Conservation (phyloP, 1,140 invertebrate species). For the Rhynchophorus ferrugineus region DNA sequence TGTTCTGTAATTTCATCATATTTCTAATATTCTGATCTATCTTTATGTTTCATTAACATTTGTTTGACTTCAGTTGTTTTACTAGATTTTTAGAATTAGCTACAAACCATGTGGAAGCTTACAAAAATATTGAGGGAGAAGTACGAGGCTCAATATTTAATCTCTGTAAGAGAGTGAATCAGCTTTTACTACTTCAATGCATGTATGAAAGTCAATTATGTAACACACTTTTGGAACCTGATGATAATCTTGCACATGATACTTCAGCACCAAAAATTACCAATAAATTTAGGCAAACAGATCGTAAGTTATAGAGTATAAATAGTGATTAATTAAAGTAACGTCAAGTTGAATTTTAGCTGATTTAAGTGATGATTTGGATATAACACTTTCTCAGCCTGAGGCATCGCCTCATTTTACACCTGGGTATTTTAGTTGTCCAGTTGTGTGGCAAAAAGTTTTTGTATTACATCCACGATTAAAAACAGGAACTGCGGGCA, state of each 20-base stretch:
- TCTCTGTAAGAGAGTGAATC: slow-evolving; percentile 63
- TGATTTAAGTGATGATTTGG: slow-evolving; percentile 32
- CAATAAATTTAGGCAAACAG: slow-evolving; percentile 31
- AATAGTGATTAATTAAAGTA: slow-evolving; percentile 1
- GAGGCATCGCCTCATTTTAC: slow-evolving; percentile 47
- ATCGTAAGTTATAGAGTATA: slow-evolving; percentile 29
- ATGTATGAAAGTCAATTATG: slow-evolving; percentile 66
- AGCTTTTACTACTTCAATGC: slow-evolving; percentile 61
- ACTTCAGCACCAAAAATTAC: slow-evolving; percentile 22
- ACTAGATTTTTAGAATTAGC: slow-evolving; percentile 49
- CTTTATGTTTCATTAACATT: slow-evolving; percentile 10
- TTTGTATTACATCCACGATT: slow-evolving; percentile 67
- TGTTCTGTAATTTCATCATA: too few relatives aligned
- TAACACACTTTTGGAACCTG: slow-evolving; percentile 60
- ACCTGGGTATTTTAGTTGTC: slow-evolving; percentile 66
- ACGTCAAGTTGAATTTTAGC: slow-evolving; percentile 1
- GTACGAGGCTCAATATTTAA: slow-evolving; percentile 50
- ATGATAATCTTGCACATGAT: slow-evolving; percentile 37
- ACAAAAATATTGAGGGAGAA: slow-evolving; percentile 47
- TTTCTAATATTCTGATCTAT: too few relatives aligned
- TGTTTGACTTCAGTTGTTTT: slow-evolving; percentile 4
- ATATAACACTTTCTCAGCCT: slow-evolving; percentile 37
- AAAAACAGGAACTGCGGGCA: slow-evolving; percentile 56
- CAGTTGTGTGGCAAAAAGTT: slow-evolving; percentile 63
- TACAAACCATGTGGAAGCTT: slow-evolving; percentile 46